Base-by-base conservation (phyloP, 1,140 invertebrate genomes). In the Platyscapa corneri region DNA sequence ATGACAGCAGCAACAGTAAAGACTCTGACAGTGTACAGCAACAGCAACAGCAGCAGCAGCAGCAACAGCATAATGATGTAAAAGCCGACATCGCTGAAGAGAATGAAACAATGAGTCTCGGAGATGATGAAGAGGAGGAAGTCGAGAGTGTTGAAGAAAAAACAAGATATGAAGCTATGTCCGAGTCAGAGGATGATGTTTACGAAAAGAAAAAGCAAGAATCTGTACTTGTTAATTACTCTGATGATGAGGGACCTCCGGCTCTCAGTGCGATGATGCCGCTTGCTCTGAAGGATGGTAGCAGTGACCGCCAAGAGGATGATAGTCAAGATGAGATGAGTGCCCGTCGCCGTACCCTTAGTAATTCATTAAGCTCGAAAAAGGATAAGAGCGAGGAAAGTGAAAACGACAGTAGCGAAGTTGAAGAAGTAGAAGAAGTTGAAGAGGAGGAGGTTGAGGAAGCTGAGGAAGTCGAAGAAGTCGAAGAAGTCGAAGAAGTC, bases 241-340 rank as follows among this genome's bases (percentile, higher is more conserved):
- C 89, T 3, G 92, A 93, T 27, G 92, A 94, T 27, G 93, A 93
- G 30, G 93, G 92, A 27, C 92, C 91, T 23, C 91, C 92, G 0
- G 89, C 92, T n/a, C 82, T 93, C 18, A 93, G 91, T 86, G 91
- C 91, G 5, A 92, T 92, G 87, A 90, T 92, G 88, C 92, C 92
- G 5, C 82, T 92, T 18, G 86, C 86, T 14, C 87, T 87, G 23
- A 83, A 83, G 32, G 64, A 64, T 65, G 65, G 79, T 65, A 79
- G 83, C 70, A 86, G 75, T 64, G 86, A 88, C 27, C 70, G 27
- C 23, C 72, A 76, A 42, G 60, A 77, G 8, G 79, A 64, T 30
- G 85, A 77, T 20, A 56, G 74, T 12, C 64, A 80, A 30, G 89
- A 86, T 46, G 88, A 88, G 7, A 18, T 77, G 30, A 37, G 23